phyloP scores from a whole-genome alignment of 2,797 vertebrate species.

The Coreius guichenoti region DNA sequence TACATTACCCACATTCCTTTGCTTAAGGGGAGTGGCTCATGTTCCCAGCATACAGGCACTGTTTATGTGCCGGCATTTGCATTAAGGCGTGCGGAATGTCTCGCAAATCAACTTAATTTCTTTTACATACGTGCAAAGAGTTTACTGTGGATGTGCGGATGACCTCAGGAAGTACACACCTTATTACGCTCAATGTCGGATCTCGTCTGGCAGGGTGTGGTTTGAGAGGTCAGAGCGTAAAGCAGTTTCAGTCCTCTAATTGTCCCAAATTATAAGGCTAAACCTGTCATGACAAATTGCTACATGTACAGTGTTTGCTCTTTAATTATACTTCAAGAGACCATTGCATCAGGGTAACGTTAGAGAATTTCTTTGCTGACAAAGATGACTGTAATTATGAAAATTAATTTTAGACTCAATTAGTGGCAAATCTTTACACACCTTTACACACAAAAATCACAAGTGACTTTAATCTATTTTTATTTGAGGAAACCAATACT shows the following conservation, averaged over 20 bases:
- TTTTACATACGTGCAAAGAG: conserved; percentile 19
- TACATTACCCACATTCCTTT: conserved; percentile 71
- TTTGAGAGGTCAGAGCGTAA: conserved; percentile 3
- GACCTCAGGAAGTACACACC: conserved; percentile 23
- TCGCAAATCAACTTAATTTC: conserved; percentile 28
- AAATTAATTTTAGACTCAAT: not conserved
- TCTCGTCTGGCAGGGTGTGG: conserved; percentile 13
- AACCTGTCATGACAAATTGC: conserved; percentile 32
- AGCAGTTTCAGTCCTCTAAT: conserved; percentile 22
- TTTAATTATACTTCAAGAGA: conserved; percentile 17
- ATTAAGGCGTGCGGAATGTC: conserved; percentile 45
- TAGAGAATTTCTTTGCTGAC: not conserved
- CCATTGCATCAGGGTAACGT: not conserved
- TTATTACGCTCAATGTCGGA: not conserved
- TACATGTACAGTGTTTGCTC: not conserved
- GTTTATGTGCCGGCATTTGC: conserved; percentile 31
- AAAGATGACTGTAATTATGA: not conserved
- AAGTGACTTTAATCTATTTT: conserved; percentile 14
- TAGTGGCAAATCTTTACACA: not conserved
- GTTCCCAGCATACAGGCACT: conserved; percentile 35
- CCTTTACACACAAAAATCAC: not conserved
- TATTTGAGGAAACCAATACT: not conserved
- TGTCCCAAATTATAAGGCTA: conserved; percentile 33
- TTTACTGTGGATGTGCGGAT: not conserved
- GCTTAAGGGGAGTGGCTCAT: conserved; percentile 19